phyloP scores from a whole-genome alignment of 2,888 invertebrate genomes.

The Parapristionchus giblindavisi region DNA sequence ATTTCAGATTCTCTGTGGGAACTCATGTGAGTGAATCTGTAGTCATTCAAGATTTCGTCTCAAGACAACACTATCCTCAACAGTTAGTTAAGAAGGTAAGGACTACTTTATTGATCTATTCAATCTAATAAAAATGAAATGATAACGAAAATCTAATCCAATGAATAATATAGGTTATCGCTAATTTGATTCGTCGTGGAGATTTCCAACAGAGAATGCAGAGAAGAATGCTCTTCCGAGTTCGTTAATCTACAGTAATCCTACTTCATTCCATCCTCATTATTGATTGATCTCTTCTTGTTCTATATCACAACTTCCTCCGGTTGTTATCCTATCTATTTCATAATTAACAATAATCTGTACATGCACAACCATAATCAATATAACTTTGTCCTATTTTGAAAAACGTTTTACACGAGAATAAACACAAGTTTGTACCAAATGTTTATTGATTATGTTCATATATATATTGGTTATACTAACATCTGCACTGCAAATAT shows the following conservation, averaged over 20 bases:
- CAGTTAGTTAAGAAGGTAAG: slow-evolving; percentile 80
- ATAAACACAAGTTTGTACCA: too few relatives aligned
- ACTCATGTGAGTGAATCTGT: slow-evolving; percentile 81
- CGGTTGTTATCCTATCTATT: too few relatives aligned
- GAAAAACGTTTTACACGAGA: too few relatives aligned
- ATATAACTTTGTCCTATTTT: too few relatives aligned
- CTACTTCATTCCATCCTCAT: background rate
- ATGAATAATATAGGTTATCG: slow-evolving; percentile 77
- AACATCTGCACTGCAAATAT: too few relatives aligned
- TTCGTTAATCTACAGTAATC: slow-evolving; percentile 75
- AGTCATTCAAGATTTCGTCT: slow-evolving; percentile 83
- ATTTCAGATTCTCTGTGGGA: slow-evolving; percentile 60
- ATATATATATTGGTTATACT: too few relatives aligned
- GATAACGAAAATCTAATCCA: background rate
- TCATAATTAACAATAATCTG: too few relatives aligned
- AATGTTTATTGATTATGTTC: too few relatives aligned
- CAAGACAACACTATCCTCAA: slow-evolving; percentile 83
- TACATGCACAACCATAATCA: too few relatives aligned
- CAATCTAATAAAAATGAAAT: background rate
- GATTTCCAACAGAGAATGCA: slow-evolving; percentile 96
- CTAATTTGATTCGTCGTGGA: slow-evolving; percentile 91
- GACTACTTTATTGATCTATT: background rate
- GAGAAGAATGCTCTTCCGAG: slow-evolving; percentile 91
- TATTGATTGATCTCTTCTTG: too few relatives aligned
- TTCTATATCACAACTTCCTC: too few relatives aligned